Base-by-base conservation (phyloP, 2,797 vertebrate genomes). In the Poliocrania exsul region DNA sequence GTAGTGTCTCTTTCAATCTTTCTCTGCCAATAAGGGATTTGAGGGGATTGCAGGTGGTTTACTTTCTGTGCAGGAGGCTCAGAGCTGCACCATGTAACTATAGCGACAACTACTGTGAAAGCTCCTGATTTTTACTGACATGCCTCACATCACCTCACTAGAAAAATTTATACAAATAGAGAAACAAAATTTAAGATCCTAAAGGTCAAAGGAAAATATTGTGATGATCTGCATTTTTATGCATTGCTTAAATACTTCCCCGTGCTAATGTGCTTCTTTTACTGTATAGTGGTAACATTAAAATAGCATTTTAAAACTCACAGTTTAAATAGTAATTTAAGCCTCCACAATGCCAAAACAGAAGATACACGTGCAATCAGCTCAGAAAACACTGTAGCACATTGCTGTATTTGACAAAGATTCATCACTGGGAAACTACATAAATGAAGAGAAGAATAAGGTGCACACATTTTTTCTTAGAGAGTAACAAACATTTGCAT, bases 11-110 rank as follows among this genome's bases (percentile, higher is more conserved):
- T 79, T 66, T 84, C 87, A 65, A 86, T 84, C 49, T 49, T 74
- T 72, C 87, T 54, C 65, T 69, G 72, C 78, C 77, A 60, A 80
- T 62, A 56, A 82, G 79, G 83, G 64, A 86, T 81, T 90, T 88
- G 31, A 85, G 23, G 80, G 69, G 92, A 92, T 81, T 91, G 92
- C 89, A 91, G 92, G 93, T 77, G 91, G 58, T 87, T 95, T 81
- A 83, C 58, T 87, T 71, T 72, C 88, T 38, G 75, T 78, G 75
- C 93, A 90, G 87, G 58, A 95, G 58, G 66, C 84, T 73, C 50
- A 79, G 86, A 69, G 66, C 81, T 46, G 84, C 79, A 66, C 70
- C 11, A 10, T 9, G 85, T 94, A 84, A 82, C 96, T 95, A 96
- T 90, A 92, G 93, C n/a, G 74, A 96, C 96, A 84, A 14, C 71